Base-by-base conservation (phyloP, 2,888 invertebrate species). In the Mesochorus sp. region DNA sequence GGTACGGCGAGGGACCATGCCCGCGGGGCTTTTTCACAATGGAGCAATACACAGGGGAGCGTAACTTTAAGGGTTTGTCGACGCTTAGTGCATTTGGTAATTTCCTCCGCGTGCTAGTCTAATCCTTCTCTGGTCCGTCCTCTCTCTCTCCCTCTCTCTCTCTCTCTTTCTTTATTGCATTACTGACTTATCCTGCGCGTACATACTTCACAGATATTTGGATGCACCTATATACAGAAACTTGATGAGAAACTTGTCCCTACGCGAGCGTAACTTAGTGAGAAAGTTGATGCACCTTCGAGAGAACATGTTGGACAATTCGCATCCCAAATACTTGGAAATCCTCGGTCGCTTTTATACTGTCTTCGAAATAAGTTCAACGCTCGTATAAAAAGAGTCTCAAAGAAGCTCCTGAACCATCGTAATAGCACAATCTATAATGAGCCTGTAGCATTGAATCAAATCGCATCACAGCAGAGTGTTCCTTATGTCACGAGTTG, bases 71-170 rank as follows among this genome's bases (percentile, higher is more conserved):
- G 61, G 59, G 59, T 44, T 47, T 37, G 34, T 28, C 44, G 61
- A 55, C 44, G 59, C 71, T 39, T 51, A 64, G 57, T 44, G 62
- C 49, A 70, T 76, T 55, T 34, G 34, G 66, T 76, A 66, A 76
- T 62, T 71, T 66, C 70, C 71, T 64, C 37, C 17, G n/a, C n/a
- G n/a, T 21, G 14, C 44, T 70, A n/a, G 21, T 34, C 24, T 12
- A 34, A 12, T 21, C 34, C 6, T 51, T 34, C 49, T 24, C 49
- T 64, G 3, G 6, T 0, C 10, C 42, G 26, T n/a, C 28, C 14
- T 59, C 19, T 39, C 12, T 31, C 31, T 62, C n/a, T 17, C 24
- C 5, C 14, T 39, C 42, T 39, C 19, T 47, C 17, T 17, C 2
- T 47, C 17, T 59, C 1, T 49, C n/a, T 26, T 3, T 31, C 10